A percentile compares a stretch with the other conserved stretches of the same genome.
Evolutionary conservation across 2,113 vertebrate genomes (phyloP).

Genomic region (Elephantulus edwardii): DNA sequence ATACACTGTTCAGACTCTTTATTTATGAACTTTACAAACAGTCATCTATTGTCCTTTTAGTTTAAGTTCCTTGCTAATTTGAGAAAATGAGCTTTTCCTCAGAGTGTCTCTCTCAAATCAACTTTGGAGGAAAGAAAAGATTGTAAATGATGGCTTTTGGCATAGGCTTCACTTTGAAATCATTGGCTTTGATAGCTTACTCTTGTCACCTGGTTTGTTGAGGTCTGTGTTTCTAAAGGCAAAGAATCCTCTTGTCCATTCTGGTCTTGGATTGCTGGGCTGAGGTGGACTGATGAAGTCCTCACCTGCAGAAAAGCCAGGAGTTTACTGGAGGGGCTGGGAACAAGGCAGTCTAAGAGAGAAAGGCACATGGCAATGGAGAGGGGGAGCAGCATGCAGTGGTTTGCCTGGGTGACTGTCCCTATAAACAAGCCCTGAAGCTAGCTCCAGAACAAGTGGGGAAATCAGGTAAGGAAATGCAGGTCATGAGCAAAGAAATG

Average conservation of each 20-base stretch:
- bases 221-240: neutral
- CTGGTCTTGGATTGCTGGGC: neutral
- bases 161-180: neutral
- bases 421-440: neutral
- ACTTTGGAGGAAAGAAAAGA: slow-evolving; percentile 41
- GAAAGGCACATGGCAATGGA: neutral
- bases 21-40: slow-evolving; percentile 25
- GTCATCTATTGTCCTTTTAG: slow-evolving; percentile 25
- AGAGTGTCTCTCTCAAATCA: slow-evolving; percentile 50
- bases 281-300: neutral
- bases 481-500: neutral
- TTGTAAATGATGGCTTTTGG: slow-evolving; percentile 33
- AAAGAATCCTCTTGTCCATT: neutral
- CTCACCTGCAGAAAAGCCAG: neutral
- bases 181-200: neutral
- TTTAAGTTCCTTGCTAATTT: slow-evolving; percentile 56
- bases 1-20: slow-evolving; percentile 32
- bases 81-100: slow-evolving; percentile 58
- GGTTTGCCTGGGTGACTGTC: neutral
- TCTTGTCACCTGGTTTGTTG: neutral
- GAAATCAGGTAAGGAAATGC: neutral
- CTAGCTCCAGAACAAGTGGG: neutral
- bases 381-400: neutral
- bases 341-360: neutral
- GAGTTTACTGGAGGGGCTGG: neutral